These are phyloP conservation scores for Batillaria attramentaria DNA, from an alignment of 1,140 invertebrate genomes.

Conservation along the genomic window DNA sequence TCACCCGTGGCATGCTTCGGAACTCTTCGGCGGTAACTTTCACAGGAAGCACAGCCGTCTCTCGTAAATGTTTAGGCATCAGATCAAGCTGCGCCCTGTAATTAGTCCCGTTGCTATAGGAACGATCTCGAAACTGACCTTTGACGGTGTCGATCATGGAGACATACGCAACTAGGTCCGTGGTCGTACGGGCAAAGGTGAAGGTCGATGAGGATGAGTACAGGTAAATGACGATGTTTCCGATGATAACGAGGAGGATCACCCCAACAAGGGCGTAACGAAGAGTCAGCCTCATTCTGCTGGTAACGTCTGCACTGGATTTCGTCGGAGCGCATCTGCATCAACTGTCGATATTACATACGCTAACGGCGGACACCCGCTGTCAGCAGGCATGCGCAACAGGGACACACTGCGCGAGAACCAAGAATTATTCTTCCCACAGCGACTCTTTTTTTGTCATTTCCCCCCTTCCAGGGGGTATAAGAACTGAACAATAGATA, in stretches of 20 bases:
- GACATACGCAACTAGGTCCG: no score
- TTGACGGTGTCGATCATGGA: background rate
- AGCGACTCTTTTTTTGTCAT: no score
- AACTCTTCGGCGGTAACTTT: slow-evolving; percentile 48
- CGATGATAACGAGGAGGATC: background rate
- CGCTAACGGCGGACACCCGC: background rate
- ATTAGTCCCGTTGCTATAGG: background rate
- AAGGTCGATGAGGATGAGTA: background rate
- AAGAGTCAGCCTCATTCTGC: background rate
- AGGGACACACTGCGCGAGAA: background rate
- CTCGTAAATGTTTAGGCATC: background rate
- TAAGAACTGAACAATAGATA: no score
- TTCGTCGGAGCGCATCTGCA: background rate
- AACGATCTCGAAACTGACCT: background rate
- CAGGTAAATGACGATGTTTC: background rate
- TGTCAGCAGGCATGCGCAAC: background rate
- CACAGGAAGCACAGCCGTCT: slow-evolving; percentile 1
- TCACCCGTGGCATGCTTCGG: slow-evolving; percentile 24
- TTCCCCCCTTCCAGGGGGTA: no score
- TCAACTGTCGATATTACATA: background rate
- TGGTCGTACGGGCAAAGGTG: background rate
- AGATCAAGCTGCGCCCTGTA: slow-evolving; percentile 22
- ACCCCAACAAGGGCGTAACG: background rate
- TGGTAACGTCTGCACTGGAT: background rate
- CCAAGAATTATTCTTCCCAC: background rate